Evolutionary conservation across 2,797 vertebrate genomes (phyloP).

Genomic region (Cheirogaleus major): DNA sequence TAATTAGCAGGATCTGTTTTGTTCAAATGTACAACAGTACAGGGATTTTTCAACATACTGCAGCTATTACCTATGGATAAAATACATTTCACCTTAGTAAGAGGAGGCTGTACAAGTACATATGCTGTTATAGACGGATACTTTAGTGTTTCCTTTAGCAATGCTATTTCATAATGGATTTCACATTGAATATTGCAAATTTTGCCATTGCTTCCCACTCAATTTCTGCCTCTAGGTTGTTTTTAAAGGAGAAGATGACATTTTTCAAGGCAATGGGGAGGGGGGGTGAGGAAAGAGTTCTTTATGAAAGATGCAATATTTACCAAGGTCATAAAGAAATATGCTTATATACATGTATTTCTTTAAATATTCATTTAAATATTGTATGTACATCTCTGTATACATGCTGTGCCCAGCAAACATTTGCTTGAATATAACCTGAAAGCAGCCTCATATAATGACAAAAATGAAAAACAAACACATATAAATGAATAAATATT

Average conservation of each 20-base stretch:
- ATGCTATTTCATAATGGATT: slow-evolving; percentile 72
- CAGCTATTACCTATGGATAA: slow-evolving; percentile 79
- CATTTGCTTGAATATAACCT: slow-evolving; percentile 17
- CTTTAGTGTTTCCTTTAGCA: slow-evolving; percentile 69
- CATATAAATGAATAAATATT: not conserved
- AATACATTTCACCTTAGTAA: slow-evolving; percentile 75
- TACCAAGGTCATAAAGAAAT: slow-evolving; percentile 56
- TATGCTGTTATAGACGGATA: slow-evolving; percentile 58
- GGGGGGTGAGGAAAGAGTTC: not conserved
- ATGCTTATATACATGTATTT: not conserved
- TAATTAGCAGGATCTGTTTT: slow-evolving; percentile 76
- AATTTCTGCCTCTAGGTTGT: slow-evolving; percentile 79
- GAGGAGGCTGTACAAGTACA: slow-evolving; percentile 55
- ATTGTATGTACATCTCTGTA: not conserved
- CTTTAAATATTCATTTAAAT: slow-evolving; percentile 48
- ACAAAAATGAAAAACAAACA: not conserved
- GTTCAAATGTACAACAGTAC: slow-evolving; percentile 51
- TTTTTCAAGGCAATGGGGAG: not conserved
- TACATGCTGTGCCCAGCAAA: not conserved
- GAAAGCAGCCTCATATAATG: slow-evolving; percentile 21
- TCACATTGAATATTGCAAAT: slow-evolving; percentile 75
- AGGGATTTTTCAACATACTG: slow-evolving; percentile 57
- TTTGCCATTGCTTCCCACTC: slow-evolving; percentile 76
- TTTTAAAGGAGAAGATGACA: slow-evolving; percentile 65
- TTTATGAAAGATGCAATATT: slow-evolving; percentile 34